A percentile compares a stretch with the other conserved stretches of the same genome.
phyloP scores from a whole-genome alignment of 2,888 invertebrate genomes.

The Drosophila macrothrix region DNA sequence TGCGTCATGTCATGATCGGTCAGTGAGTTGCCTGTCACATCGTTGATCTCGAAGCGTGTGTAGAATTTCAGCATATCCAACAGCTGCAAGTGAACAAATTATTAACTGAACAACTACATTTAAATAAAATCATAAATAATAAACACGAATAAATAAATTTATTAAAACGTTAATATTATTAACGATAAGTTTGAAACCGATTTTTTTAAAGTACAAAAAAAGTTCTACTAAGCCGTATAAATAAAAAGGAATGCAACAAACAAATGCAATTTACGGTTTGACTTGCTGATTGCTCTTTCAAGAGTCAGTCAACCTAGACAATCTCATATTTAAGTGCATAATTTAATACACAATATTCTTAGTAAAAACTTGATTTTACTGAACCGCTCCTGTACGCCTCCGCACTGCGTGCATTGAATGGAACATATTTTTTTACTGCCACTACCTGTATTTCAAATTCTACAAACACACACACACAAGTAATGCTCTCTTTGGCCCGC shows the following conservation, averaged over 20 bases:
- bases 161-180: neutral
- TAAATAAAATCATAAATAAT: neutral
- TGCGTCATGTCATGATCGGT: constrained; percentile 97
- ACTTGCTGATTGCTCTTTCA: neutral
- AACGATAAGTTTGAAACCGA: neutral
- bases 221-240: neutral
- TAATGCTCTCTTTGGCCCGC: constrained; percentile 34
- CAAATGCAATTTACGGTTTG: neutral
- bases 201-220: neutral
- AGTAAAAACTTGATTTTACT: neutral
- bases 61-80: constrained; percentile 98
- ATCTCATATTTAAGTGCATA: neutral
- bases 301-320: neutral
- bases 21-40: constrained; percentile 96
- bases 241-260: neutral
- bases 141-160: neutral
- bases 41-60: constrained; percentile 98
- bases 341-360: neutral
- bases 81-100: constrained; percentile 87
- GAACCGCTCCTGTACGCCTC: constrained; percentile 34
- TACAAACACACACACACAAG: constrained; percentile 34
- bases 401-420: constrained; percentile 55
- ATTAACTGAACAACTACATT: neutral
- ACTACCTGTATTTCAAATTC: constrained; percentile 50
- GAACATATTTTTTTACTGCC: constrained; percentile 63